These are phyloP conservation scores for Allobates femoralis DNA, from an alignment of 2,797 vertebrate species.

Conservation along the genomic window DNA sequence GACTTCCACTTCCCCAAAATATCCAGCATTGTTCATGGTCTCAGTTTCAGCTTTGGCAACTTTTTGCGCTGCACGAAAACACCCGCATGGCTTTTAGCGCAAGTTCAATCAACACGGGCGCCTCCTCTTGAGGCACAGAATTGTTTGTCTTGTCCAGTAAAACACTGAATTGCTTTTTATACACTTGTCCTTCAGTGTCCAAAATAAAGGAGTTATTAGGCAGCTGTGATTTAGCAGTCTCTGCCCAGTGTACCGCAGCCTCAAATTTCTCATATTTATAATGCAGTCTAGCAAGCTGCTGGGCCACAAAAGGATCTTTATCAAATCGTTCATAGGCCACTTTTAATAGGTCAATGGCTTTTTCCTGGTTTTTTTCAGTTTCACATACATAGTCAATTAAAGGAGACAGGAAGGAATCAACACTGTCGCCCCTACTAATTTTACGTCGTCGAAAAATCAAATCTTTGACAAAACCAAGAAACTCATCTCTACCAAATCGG, in stretches of 20 bases:
- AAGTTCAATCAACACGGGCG: constrained; percentile 71
- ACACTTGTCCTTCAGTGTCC: constrained; percentile 87
- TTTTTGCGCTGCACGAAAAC: constrained; percentile 78
- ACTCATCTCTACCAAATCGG: constrained; percentile 80
- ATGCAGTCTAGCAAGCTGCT: constrained; percentile 83
- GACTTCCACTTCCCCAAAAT: constrained; percentile 80
- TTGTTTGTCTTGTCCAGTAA: constrained; percentile 72
- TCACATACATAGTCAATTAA: constrained; percentile 80
- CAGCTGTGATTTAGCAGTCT: constrained; percentile 71
- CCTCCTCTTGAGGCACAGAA: constrained; percentile 68
- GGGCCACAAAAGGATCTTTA: constrained; percentile 81
- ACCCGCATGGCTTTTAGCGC: constrained; percentile 81
- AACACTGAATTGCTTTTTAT: constrained; percentile 78
- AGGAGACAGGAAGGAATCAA: constrained; percentile 80
- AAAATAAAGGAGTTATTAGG: constrained; percentile 82
- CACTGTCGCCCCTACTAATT: constrained; percentile 79
- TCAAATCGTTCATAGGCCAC: constrained; percentile 78
- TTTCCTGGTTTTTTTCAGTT: constrained; percentile 70
- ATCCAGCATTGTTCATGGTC: constrained; percentile 75
- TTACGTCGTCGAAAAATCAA: constrained; percentile 79
- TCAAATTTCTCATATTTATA: constrained; percentile 78
- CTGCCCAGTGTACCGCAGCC: constrained; percentile 80
- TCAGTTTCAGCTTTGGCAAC: constrained; percentile 76
- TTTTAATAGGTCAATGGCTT: constrained; percentile 78
- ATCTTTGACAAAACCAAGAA: constrained; percentile 76